Base-by-base conservation (phyloP, 2,797 vertebrate species). In the Prionace glauca region DNA sequence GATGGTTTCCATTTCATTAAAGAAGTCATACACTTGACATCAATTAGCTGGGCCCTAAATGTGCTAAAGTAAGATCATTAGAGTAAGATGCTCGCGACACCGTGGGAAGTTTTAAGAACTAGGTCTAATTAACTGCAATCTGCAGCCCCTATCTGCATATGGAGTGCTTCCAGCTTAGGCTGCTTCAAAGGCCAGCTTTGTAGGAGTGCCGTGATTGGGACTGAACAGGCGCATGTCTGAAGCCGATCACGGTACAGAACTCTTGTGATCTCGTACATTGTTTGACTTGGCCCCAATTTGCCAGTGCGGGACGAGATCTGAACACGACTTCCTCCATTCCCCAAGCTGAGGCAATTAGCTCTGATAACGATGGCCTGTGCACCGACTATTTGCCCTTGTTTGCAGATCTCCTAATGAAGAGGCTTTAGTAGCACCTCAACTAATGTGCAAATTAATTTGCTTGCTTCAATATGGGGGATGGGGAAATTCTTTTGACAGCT, bases 11-110 rank as follows among this genome's bases (percentile, higher is more conserved):
- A 97, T 97, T 98, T 98, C 97, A 98, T 98, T 98, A 99, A 98
- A 96, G 97, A 98, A 98, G 98, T 98, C 98, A 97, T 98, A 98
- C 98, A 98, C 99, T 99, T 99, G 98, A 99, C 99, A 98, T 99
- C 98, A 99, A 98, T 99, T 99, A 99, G 98, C 97, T 97, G 97
- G 97, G 97, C 98, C 98, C 98, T 98, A 96, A 96, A 98, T 97
- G 98, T 98, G 98, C 98, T 98, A 98, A 98, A 98, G 98, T 98
- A 97, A 97, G 98, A 98, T 99, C 99, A 98, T 99, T 99, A 99
- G 98, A 98, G 99, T 98, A 97, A 98, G 98, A 98, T 98, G 98
- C 98, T 56, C 41, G 97, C 97, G 97, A 97, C 97, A 97, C 97
- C 96, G 97, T 96, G 97, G 97, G 97, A 97, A 97, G 50, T 95